phyloP scores from a whole-genome alignment of 2,113 vertebrate species.

The Zosterops lateralis region DNA sequence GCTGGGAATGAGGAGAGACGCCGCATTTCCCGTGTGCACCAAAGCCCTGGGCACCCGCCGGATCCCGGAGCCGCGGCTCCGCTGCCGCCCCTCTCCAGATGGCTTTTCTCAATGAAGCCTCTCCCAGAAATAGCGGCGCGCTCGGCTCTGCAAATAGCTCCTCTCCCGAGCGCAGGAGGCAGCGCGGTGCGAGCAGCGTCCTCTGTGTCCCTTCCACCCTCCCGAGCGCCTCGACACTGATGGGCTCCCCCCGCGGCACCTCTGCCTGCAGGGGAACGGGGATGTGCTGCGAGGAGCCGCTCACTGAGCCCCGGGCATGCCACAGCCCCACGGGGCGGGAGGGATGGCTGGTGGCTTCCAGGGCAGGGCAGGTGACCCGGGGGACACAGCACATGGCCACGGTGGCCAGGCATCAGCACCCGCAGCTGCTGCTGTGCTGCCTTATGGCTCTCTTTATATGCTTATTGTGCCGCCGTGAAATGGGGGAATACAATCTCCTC shows the following conservation, averaged over 20 bases:
- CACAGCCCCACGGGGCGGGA: accelerated
- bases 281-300: not conserved
- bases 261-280: accelerated
- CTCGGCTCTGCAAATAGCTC: not conserved
- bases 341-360: not conserved
- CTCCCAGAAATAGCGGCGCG: not conserved
- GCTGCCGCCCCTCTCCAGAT: not conserved
- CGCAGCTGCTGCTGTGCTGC: not conserved
- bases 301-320: accelerated
- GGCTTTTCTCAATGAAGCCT: not conserved
- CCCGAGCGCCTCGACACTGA: accelerated
- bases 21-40: accelerated
- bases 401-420: accelerated
- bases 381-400: not conserved
- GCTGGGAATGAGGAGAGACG: not conserved
- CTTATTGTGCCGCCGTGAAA: not conserved
- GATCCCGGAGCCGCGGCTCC: accelerated
- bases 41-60: not conserved
- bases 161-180: not conserved
- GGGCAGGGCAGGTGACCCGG: not conserved
- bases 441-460: not conserved
- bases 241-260: accelerated
- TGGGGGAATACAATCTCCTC: not conserved
- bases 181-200: not conserved
- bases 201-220: not conserved